These are phyloP conservation scores for Montipora efflorescens DNA, from an alignment of 64 coral and sea anemone genomes.

Conservation along the genomic window DNA sequence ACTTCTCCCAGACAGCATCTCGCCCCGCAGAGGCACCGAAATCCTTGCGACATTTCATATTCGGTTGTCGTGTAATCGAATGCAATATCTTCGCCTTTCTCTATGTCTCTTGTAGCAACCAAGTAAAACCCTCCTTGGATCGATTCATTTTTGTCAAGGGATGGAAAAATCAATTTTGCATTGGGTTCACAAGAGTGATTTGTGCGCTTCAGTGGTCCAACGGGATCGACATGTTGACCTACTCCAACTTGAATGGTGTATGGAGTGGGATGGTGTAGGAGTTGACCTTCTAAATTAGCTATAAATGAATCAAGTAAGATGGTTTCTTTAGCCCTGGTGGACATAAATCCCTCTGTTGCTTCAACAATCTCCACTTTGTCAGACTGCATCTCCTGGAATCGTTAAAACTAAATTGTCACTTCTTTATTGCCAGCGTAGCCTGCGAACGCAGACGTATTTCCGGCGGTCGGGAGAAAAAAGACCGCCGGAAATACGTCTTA, in stretches of 20 bases:
- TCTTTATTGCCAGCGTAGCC: too few species aligned
- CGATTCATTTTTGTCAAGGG: background rate
- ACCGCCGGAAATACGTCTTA: too few species aligned
- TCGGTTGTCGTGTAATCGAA: conserved; percentile 54
- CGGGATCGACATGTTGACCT: background rate
- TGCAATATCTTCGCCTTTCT: conserved; percentile 58
- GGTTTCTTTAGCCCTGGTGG: background rate
- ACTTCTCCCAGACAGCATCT: conserved; percentile 28
- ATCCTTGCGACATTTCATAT: background rate
- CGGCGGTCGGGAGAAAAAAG: too few species aligned
- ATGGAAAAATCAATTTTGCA: background rate
- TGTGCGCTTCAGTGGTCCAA: background rate
- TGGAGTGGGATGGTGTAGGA: background rate
- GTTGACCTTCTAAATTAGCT: background rate
- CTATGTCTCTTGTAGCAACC: conserved; percentile 24
- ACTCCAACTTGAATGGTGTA: background rate
- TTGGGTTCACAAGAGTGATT: conserved; percentile 2
- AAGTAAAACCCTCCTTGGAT: background rate
- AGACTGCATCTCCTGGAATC: conserved; percentile 3
- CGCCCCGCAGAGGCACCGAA: conserved; percentile 30
- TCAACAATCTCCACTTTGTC: conserved; percentile 3
- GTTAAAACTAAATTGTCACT: too few species aligned
- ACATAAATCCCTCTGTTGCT: conserved; percentile 2
- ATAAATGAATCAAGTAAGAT: background rate
- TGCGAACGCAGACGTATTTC: too few species aligned